These are phyloP conservation scores for Yponomeuta malinellus DNA, from an alignment of 2,888 invertebrate species.

Conservation along the genomic window DNA sequence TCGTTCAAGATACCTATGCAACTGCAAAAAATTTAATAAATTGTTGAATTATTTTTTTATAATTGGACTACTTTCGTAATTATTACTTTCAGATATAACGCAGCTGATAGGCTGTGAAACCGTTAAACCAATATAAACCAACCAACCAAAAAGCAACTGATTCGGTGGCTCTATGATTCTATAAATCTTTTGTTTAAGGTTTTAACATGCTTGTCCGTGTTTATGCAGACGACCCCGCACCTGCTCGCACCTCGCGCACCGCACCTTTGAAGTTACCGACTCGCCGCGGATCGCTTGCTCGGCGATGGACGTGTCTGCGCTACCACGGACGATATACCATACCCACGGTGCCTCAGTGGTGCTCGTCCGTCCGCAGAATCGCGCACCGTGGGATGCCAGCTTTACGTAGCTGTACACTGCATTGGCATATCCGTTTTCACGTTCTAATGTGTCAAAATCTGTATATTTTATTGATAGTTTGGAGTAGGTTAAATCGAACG, in stretches of 20 bases:
- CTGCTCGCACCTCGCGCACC: no score
- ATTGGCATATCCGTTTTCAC: no score
- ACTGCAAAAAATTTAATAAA: no score
- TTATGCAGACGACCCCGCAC: background rate
- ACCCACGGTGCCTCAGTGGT: background rate
- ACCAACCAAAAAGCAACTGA: no score
- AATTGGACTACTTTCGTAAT: background rate
- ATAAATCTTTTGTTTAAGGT: background rate
- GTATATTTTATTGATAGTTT: no score
- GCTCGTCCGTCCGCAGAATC: background rate
- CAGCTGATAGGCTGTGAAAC: background rate
- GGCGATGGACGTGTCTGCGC: conserved; percentile 1
- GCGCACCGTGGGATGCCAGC: background rate
- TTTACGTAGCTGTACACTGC: background rate
- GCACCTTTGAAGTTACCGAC: background rate
- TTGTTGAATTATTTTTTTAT: no score
- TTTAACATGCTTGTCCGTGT: background rate
- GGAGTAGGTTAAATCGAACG: no score
- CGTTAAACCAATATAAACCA: no score
- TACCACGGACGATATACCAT: conserved; percentile 5
- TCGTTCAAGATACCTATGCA: no score
- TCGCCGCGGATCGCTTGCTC: background rate
- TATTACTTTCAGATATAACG: background rate
- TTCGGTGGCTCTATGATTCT: no score
- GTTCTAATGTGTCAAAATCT: no score